A percentile compares a stretch with the other conserved stretches of the same genome.
Conservation (phyloP, 1,140 invertebrate species). For the Heliconius hewitsoni region DNA sequence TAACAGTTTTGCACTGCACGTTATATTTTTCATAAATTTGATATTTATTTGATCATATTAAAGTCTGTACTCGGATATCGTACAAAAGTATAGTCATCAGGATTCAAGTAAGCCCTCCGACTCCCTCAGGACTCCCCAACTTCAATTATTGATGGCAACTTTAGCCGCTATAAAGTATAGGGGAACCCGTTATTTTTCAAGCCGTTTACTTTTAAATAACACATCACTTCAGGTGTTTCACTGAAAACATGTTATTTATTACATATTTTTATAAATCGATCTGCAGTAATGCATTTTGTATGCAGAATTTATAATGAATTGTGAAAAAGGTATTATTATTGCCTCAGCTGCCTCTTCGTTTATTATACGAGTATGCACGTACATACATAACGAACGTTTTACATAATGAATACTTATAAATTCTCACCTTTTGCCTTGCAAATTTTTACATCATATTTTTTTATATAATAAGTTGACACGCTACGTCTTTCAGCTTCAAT, state of each 20-base stretch:
- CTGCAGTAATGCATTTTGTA: slow-evolving; percentile 20
- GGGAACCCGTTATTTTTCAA: slow-evolving; percentile 62
- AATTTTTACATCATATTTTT: background rate
- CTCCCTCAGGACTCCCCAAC: slow-evolving; percentile 59
- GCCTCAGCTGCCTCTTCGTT: background rate
- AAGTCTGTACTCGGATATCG: slow-evolving; percentile 23
- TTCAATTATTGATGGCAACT: slow-evolving; percentile 78
- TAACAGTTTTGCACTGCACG: background rate
- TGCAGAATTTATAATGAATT: slow-evolving; percentile 34
- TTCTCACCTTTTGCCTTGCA: slow-evolving; percentile 3
- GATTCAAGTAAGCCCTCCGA: slow-evolving; percentile 42
- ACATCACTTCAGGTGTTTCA: slow-evolving; percentile 39
- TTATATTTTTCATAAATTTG: background rate
- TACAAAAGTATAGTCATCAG: slow-evolving; percentile 27
- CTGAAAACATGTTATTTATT: slow-evolving; percentile 37
- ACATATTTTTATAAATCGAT: slow-evolving; percentile 25
- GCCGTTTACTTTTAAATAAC: slow-evolving; percentile 62
- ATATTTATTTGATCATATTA: slow-evolving; percentile 11
- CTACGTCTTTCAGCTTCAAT: too few relatives aligned
- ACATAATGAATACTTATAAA: slow-evolving; percentile 1
- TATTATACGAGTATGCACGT: background rate
- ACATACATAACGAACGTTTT: background rate
- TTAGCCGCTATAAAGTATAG: slow-evolving; percentile 71
- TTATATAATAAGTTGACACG: background rate
- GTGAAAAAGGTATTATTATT: slow-evolving; percentile 6